Evolutionary conservation across 1,140 invertebrate species (phyloP), one percentile per base, ranked within the genome.

Genomic region (Leptinotarsa texana): DNA sequence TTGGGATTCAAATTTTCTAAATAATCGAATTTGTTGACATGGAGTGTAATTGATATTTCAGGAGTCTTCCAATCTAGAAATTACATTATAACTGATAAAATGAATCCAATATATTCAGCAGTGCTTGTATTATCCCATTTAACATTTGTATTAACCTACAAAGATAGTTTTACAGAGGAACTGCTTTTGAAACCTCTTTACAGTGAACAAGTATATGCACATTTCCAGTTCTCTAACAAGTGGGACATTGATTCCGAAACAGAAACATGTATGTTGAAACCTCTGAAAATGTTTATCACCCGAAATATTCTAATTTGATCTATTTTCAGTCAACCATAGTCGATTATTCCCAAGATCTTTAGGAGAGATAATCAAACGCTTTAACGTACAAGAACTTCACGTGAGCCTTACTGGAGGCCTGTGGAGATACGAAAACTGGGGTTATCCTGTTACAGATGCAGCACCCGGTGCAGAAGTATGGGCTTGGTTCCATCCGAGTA

Each of bases 401-500:
- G 88, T 99, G 48, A 93, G 92, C 74, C 88, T 99, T 72, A 98
- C 96, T 1, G 93, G 96, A 86, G 97, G 97, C 4, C 86, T 96
- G 66, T 99, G 97, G 97, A 90, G 93, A 74, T 92, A 98, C 85
- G 90, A 95, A 82, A 91, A 92, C 75, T 99, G 96, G 97, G 97
- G 97, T 6, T 97, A 98, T 88, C 92, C 95, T 42, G 90, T 94
- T 49, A 85, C 92, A 13, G 92, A 95, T 88, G 93, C 95, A 51
- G 94, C 96, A 18, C 93, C 96, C 33, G 98, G 98, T 57, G 96
- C 95, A 22, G 95, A 98, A 87, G 87, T 99, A 0, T 95, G 92
- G 89, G 95, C 93, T 1, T 98, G 96, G 96, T 98, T 99, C 85
- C 88, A 88, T 51, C 79, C 86, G 47, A 81, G 85, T 18, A 87